Evolutionary conservation across 2,113 vertebrate species (phyloP).

Genomic region (Chionis minor): DNA sequence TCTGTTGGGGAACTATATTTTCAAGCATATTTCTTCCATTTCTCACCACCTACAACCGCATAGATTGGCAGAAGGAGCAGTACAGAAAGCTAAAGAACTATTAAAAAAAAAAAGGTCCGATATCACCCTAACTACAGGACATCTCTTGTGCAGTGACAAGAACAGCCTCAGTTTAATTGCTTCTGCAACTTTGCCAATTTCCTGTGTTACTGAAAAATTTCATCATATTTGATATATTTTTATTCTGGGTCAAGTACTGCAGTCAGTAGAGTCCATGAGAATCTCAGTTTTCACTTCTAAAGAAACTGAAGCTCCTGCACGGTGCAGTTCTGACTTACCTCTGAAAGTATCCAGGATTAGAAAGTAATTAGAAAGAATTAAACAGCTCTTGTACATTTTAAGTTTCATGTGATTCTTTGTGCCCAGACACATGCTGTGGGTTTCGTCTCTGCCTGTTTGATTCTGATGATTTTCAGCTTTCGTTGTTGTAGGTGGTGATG

Average conservation of each 20-base stretch:
- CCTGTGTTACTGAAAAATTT: neutral
- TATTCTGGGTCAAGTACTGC: neutral
- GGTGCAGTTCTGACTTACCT: neutral
- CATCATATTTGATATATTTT: neutral
- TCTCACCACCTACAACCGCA: neutral
- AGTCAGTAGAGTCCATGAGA: neutral
- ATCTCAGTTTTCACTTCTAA: neutral
- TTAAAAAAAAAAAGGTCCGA: neutral
- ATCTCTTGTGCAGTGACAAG: neutral
- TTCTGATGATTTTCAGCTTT: neutral
- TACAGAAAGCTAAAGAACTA: neutral
- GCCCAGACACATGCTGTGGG: neutral
- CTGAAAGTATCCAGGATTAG: neutral
- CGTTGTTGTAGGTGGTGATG: neutral
- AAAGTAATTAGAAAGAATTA: neutral
- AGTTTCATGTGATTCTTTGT: neutral
- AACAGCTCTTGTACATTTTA: neutral
- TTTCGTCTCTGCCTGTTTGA: neutral
- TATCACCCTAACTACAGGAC: neutral
- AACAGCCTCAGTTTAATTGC: neutral
- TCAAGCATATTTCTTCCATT: constrained; percentile 4
- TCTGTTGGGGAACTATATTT: neutral
- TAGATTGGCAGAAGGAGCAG: neutral
- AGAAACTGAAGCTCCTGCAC: neutral
- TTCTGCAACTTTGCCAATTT: neutral